Evolutionary conservation across 1,140 invertebrate genomes (phyloP), one percentile per base, ranked within the genome.

Genomic region (Harpegnathos saltator): DNA sequence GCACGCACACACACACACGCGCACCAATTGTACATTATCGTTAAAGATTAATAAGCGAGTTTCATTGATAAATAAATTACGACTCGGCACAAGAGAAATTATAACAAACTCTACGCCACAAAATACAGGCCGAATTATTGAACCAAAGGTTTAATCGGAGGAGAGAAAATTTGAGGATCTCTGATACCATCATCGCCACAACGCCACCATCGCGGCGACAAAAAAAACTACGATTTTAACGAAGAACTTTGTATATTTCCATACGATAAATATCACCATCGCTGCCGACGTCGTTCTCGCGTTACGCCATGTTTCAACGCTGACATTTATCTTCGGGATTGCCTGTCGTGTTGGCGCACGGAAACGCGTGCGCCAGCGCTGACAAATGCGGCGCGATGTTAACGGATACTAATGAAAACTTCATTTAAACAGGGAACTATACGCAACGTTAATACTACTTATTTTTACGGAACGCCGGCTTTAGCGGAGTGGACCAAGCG

Each of bases 291-390:
- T 44, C 38, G 38, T 44, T 44, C 38, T 77, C 62, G 24, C 48
- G 62, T 77, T 77, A 66, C 74, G n/a, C 63, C 48, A 78, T 71
- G 38, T 65, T 59, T 71, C 65, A 77, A 80, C 65, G 52, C 33
- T 58, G 75, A 71, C 75, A 80, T 80, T 80, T 80, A 80, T 80
- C 22, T 80, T 58, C 65, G 22, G 52, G 68, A 80, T 80, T 80
- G 65, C 75, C 66, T 58, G 65, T 69, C 65, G 65, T 9, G 75
- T 12, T 58, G 52, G 62, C 12, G 48, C 29, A 24, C 75, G 75
- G 22, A 33, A 33, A 5, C 29, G 29, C 5, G 29, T 5, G 29
- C 29, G 29, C 5, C 1, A 33, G 52, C 68, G 58, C 26, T 80
- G 75, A 80, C 63, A 80, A 71, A 80, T 80, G 56, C 19, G 22